Base-by-base conservation (phyloP, 2,888 invertebrate genomes). In the Helleia helle region DNA sequence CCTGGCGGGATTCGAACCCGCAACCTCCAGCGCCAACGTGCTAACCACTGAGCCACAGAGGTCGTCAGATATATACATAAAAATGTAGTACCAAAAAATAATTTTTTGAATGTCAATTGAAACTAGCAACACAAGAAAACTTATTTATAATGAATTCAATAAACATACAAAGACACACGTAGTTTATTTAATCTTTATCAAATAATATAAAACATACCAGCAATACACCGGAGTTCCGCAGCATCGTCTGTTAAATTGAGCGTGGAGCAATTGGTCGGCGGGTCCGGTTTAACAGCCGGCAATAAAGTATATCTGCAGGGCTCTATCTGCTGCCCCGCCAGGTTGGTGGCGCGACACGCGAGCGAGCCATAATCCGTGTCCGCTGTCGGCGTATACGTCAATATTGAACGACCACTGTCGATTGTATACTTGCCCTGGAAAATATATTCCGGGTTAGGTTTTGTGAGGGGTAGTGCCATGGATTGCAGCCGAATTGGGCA, bases 181-280 rank as follows among this genome's bases (percentile, higher is more conserved):
- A n/a, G n/a, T n/a, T n/a, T n/a, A n/a, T n/a, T n/a, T n/a, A n/a
- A n/a, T n/a, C n/a, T n/a, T n/a, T n/a, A n/a, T n/a, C n/a, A n/a
- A n/a, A n/a, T 22, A 5, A 22, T 22, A 22, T 22, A 22, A 7
- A 14, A 24, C 44, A 65, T 54, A 68, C 89, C 90, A 50, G 88
- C 81, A 27, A 77, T 57, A 65, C 94, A 94, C 56, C 90, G 89
- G 4, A 93, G 88, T 56, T 92, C 91, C 27, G 92, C 86, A 0
- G 93, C 91, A 50, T 91, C 89, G 40, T 91, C 90, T n/a, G 93
- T 93, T 59, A 92, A 88, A 69, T 94, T 94, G 43, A 89, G 80
- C 14, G 93, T 84, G 5, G 91, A 88, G 69, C 94, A 94, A 70
- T 93, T 93, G 59, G 87, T 88, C 1, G 93, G 91, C 1, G 92